A percentile compares a stretch with the other conserved stretches of the same genome.
Conservation (phyloP, 35 echinoderm and acorn worm genomes). For the Ophiothrix spiculata region DNA sequence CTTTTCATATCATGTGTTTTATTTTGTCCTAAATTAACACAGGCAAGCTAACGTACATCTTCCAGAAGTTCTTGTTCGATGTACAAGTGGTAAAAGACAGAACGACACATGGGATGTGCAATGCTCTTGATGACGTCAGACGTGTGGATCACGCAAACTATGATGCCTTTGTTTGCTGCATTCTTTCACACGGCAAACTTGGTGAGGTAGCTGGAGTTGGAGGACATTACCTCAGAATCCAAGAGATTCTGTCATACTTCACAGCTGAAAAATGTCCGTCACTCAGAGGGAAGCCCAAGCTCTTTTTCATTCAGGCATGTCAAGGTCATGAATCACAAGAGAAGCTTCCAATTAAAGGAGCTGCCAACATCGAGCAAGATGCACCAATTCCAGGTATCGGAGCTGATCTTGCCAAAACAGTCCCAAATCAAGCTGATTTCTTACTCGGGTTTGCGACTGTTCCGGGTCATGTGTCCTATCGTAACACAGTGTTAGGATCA, state of each 20-base stretch:
- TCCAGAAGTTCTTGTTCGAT: no score
- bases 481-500: conserved; percentile 8
- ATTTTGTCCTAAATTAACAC: no score
- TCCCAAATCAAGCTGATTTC: conserved; percentile 59
- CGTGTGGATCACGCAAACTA: no score
- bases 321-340: neutral
- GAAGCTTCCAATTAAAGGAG: no score
- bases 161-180: conserved; percentile 55
- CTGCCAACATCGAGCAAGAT: neutral
- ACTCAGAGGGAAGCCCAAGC: conserved; percentile 38
- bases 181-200: conserved; percentile 24
- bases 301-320: conserved; percentile 56
- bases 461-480: conserved; percentile 45
- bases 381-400: conserved; percentile 5
- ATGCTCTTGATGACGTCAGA: no score
- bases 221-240: neutral
- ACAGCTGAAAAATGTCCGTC: neutral
- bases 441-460: conserved; percentile 44
- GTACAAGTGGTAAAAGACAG: no score
- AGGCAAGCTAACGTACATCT: no score
- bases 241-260: neutral
- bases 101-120: no score
- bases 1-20: no score
- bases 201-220: conserved; percentile 27
- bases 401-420: neutral